Evolutionary conservation across 2,888 invertebrate species (phyloP).

Genomic region (Dysmachus trigonus): DNA sequence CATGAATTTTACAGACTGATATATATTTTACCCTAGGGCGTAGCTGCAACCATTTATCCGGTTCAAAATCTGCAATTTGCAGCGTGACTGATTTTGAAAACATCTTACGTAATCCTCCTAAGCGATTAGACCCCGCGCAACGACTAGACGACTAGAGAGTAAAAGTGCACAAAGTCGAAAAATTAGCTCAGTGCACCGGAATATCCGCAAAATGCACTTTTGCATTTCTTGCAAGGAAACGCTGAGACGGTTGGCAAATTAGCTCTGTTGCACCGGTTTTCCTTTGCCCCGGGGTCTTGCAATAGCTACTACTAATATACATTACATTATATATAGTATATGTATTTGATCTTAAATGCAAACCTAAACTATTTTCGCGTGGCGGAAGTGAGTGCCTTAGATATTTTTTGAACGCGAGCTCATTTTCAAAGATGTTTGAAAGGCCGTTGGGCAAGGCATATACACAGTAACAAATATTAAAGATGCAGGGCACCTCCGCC

Average conservation of each 20-base stretch:
- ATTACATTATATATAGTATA: neutral
- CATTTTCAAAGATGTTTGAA: slow-evolving; percentile 3
- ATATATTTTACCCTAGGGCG: neutral
- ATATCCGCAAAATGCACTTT: slow-evolving; percentile 1
- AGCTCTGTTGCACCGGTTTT: neutral
- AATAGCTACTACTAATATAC: neutral
- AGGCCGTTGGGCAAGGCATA: slow-evolving; percentile 16
- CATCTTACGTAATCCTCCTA: neutral
- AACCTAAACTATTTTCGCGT: slow-evolving; percentile 8
- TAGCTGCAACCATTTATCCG: neutral
- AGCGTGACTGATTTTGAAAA: neutral
- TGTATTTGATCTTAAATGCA: slow-evolving; percentile 5
- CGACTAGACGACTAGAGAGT: neutral
- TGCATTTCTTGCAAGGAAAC: neutral
- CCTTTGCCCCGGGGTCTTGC: neutral
- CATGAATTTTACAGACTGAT: neutral
- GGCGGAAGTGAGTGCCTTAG: slow-evolving; percentile 19
- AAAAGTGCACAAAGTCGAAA: neutral
- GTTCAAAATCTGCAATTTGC: neutral
- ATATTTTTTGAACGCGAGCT: neutral
- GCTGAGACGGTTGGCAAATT: neutral
- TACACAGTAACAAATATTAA: neutral
- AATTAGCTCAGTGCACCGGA: neutral
- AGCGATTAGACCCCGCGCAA: neutral
- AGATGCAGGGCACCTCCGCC: neutral